phyloP scores from a whole-genome alignment of 1,140 invertebrate species.

The Drosophila saltans region DNA sequence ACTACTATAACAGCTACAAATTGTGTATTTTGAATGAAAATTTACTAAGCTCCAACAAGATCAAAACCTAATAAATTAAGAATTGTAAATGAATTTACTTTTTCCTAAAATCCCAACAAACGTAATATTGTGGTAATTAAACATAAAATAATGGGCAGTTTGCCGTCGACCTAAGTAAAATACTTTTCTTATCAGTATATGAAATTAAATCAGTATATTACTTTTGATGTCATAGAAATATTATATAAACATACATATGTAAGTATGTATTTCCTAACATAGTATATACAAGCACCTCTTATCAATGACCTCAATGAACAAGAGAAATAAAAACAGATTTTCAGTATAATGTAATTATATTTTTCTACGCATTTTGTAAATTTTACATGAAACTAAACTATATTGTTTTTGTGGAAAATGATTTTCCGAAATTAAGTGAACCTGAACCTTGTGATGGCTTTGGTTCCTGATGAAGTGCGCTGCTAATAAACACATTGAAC shows the following conservation, averaged over 20 bases:
- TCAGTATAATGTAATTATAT: not conserved
- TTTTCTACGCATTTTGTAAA: not conserved
- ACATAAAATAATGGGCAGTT: not conserved
- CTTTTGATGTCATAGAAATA: constrained; percentile 21
- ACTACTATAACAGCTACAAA: not conserved
- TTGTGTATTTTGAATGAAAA: not conserved
- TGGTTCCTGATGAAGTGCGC: not conserved
- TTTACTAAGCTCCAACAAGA: too few species aligned
- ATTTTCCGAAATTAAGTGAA: not conserved
- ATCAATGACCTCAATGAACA: constrained; percentile 36
- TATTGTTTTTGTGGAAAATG: constrained; percentile 10
- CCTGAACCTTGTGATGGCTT: not conserved
- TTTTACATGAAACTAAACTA: constrained; percentile 16
- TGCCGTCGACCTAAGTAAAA: not conserved
- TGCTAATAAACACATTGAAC: constrained; percentile 8
- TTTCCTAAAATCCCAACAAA: too few species aligned
- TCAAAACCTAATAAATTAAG: too few species aligned
- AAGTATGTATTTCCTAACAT: not conserved
- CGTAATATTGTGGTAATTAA: not conserved
- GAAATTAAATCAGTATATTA: constrained; percentile 26
- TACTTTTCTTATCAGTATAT: constrained; percentile 23
- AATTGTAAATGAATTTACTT: too few species aligned
- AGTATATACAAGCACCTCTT: constrained; percentile 12
- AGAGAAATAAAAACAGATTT: constrained; percentile 17
- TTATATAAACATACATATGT: not conserved